A percentile compares a stretch with the other conserved stretches of the same genome.
These are phyloP conservation scores for Chalcosyrphus nemorum DNA, from an alignment of 2,888 invertebrate species.

Conservation along the genomic window DNA sequence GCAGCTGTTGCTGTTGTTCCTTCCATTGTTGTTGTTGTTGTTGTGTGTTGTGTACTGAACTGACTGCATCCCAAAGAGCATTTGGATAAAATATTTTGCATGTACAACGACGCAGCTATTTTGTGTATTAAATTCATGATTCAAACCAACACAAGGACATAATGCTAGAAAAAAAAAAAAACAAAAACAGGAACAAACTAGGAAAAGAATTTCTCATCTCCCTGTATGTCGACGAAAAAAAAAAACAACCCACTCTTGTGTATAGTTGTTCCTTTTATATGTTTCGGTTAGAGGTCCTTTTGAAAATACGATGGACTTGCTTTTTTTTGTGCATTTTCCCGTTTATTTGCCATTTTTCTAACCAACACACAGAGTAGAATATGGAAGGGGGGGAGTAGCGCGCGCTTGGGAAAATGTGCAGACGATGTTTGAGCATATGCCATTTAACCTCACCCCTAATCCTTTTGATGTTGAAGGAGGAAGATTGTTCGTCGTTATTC, in stretches of 20 bases:
- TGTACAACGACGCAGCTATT: conserved; percentile 68
- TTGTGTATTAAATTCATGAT: conserved; percentile 72
- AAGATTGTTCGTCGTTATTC: conserved; percentile 38
- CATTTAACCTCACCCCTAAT: conserved; percentile 66
- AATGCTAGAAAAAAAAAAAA: no score
- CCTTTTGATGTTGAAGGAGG: conserved; percentile 58
- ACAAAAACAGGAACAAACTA: conserved; percentile 43
- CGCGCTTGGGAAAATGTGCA: conserved; percentile 72
- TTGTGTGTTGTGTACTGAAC: neutral
- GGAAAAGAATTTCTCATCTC: conserved; percentile 19
- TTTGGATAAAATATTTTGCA: conserved; percentile 69
- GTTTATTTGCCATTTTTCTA: conserved; percentile 72
- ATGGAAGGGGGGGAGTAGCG: no score
- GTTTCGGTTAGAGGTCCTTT: conserved; percentile 61
- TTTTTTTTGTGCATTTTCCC: conserved; percentile 57
- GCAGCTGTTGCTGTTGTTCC: conserved; percentile 71
- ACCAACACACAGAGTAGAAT: conserved; percentile 57
- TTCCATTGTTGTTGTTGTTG: conserved; percentile 46
- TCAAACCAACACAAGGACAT: conserved; percentile 21
- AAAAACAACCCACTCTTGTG: conserved; percentile 3
- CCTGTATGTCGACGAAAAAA: neutral
- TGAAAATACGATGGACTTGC: conserved; percentile 47
- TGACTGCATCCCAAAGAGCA: conserved; percentile 26
- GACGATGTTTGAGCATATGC: conserved; percentile 72
- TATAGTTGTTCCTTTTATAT: conserved; percentile 37